Percentiles rank a stretch among this genome's conserved stretches.
Evolutionary conservation across 1,140 invertebrate species (phyloP).

Genomic region (Heliconius hewitsoni): DNA sequence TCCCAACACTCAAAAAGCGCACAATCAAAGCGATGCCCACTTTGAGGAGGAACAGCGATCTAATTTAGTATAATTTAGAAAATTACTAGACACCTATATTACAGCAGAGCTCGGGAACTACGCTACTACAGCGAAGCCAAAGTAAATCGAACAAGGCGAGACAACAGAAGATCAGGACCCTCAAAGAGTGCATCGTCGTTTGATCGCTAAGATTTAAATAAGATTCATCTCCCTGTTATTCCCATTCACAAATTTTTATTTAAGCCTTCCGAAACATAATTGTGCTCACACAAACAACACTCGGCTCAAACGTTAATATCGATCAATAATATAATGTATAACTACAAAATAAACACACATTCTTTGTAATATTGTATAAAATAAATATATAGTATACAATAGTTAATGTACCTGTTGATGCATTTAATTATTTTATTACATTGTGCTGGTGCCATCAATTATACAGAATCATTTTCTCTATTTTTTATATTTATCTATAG

Average conservation of each 20-base stretch:
- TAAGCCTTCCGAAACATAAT: constrained; percentile 57
- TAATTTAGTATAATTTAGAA: background rate
- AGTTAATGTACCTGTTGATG: constrained; percentile 46
- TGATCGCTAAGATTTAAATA: constrained; percentile 29
- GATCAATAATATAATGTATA: constrained; percentile 49
- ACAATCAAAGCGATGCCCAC: constrained; percentile 23
- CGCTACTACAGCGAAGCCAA: constrained; percentile 20
- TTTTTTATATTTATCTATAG: constrained; percentile 48
- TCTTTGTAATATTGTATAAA: constrained; percentile 58
- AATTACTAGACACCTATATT: background rate
- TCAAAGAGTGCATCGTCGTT: constrained; percentile 19
- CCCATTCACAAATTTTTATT: constrained; percentile 52
- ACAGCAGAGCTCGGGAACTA: constrained; percentile 12
- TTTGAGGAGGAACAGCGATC: constrained; percentile 24
- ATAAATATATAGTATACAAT: constrained; percentile 55
- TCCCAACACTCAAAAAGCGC: constrained; percentile 42
- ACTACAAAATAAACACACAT: constrained; percentile 64
- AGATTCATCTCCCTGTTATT: constrained; percentile 60
- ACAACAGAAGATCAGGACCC: constrained; percentile 9
- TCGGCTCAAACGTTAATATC: constrained; percentile 54
- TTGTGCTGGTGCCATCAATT: constrained; percentile 72
- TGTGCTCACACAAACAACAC: constrained; percentile 70
- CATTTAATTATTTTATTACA: constrained; percentile 52
- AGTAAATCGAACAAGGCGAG: constrained; percentile 19
- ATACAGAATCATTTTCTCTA: constrained; percentile 54